Percentiles rank a stretch among this genome's conserved stretches.
phyloP scores from a whole-genome alignment of 2,888 invertebrate species.

The Apodemia duryi region DNA sequence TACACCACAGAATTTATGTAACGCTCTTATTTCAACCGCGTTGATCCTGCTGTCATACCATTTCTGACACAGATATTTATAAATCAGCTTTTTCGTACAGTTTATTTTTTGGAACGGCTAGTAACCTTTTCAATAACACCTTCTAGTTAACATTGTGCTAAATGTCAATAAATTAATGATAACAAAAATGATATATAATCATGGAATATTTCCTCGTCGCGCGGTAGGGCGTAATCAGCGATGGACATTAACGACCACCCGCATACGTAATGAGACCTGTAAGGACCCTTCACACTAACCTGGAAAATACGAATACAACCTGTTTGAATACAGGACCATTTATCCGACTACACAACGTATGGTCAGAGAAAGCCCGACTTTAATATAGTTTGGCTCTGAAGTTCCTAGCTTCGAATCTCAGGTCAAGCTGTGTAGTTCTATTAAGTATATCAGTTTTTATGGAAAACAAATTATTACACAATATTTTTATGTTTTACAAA shows the following conservation, averaged over 20 bases:
- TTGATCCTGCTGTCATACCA: too few relatives aligned
- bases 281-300: slow-evolving; percentile 25
- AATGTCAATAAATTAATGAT: slow-evolving; percentile 32
- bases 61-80: too few relatives aligned
- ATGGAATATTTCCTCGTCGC: slow-evolving; percentile 15
- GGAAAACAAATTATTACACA: too few relatives aligned
- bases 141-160: slow-evolving; percentile 24
- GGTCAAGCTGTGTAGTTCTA: too few relatives aligned
- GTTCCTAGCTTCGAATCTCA: too few relatives aligned
- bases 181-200: slow-evolving; percentile 22
- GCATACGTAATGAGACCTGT: slow-evolving; percentile 39
- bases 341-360: background rate
- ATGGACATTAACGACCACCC: slow-evolving; percentile 54
- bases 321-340: background rate
- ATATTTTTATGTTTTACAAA: too few relatives aligned
- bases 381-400: too few relatives aligned
- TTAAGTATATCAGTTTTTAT: too few relatives aligned
- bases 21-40: too few relatives aligned
- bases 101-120: background rate
- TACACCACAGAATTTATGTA: too few relatives aligned
- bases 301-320: background rate
- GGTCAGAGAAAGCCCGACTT: background rate
- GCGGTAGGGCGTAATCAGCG: slow-evolving; percentile 35
- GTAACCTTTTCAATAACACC: slow-evolving; percentile 8
- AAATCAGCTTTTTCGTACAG: background rate